Conservation (phyloP, 2,113 vertebrate genomes). For the Rhinoptilus africanus region DNA sequence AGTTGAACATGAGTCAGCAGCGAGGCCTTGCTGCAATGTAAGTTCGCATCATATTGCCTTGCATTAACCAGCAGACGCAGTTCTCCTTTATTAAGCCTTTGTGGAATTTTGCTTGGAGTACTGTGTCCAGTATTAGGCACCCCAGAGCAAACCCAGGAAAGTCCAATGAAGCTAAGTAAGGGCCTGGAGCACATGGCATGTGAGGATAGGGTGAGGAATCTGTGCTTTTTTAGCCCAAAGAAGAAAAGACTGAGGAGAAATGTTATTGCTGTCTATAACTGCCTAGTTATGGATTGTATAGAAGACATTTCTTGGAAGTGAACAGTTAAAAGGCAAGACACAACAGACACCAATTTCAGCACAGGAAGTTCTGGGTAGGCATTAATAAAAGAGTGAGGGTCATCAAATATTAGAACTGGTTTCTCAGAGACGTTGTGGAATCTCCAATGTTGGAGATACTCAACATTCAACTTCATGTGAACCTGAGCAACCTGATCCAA, state of each 20-base stretch:
- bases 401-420: background rate
- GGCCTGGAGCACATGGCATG: background rate
- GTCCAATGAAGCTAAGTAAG: background rate
- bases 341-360: background rate
- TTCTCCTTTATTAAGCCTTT: background rate
- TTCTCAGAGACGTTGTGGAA: background rate
- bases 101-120: background rate
- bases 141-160: background rate
- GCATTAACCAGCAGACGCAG: background rate
- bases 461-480: background rate
- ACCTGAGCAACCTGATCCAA: background rate
- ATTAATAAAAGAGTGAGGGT: background rate
- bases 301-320: background rate
- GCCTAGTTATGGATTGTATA: background rate
- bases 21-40: background rate
- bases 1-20: background rate
- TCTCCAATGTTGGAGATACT: background rate
- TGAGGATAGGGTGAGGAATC: background rate
- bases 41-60: background rate
- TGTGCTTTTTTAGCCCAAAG: background rate
- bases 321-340: background rate
- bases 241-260: background rate
- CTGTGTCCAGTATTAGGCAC: background rate
- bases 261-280: background rate
- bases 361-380: background rate